phyloP scores from a whole-genome alignment of 2,797 vertebrate genomes.

The Microchirus variegatus region DNA sequence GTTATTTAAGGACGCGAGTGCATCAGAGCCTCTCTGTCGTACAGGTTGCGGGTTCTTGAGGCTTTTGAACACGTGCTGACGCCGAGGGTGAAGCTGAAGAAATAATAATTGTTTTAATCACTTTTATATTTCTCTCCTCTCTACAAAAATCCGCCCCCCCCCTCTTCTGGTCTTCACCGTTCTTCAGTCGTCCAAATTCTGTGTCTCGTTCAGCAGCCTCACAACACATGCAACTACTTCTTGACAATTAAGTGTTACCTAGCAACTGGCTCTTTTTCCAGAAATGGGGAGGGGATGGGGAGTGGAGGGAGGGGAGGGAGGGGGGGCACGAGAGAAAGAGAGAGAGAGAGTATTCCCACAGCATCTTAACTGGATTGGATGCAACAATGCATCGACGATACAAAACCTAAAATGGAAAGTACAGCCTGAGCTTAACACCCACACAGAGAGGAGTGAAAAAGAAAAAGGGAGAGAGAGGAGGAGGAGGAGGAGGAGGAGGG shows the following conservation, averaged over 20 bases:
- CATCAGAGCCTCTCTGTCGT: conserved; percentile 31
- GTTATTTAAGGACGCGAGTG: conserved; percentile 76
- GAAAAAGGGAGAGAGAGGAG: conserved; percentile 18
- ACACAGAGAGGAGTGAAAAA: conserved; percentile 58
- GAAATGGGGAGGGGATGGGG: conserved; percentile 47
- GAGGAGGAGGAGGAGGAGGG: conserved; percentile 8
- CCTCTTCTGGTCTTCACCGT: background rate
- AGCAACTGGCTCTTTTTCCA: conserved; percentile 85
- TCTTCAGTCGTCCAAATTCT: conserved; percentile 29
- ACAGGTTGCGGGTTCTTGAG: conserved; percentile 43
- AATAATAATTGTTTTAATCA: conserved; percentile 55
- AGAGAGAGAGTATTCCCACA: conserved; percentile 65
- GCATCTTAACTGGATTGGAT: conserved; percentile 79
- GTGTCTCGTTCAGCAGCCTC: conserved; percentile 67
- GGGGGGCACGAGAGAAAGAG: conserved; percentile 35
- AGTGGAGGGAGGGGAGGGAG: conserved; percentile 29
- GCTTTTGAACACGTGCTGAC: no score
- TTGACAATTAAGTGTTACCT: conserved; percentile 90
- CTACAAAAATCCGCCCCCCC: conserved; percentile 15
- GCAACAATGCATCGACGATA: conserved; percentile 81
- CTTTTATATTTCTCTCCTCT: conserved; percentile 30
- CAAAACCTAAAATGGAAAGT: conserved; percentile 80
- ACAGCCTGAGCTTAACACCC: conserved; percentile 79
- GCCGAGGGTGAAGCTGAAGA: conserved; percentile 25
- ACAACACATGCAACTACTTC: conserved; percentile 87